phyloP scores from a whole-genome alignment of 2,888 invertebrate genomes.

The Acanthoscelides obtectus region DNA sequence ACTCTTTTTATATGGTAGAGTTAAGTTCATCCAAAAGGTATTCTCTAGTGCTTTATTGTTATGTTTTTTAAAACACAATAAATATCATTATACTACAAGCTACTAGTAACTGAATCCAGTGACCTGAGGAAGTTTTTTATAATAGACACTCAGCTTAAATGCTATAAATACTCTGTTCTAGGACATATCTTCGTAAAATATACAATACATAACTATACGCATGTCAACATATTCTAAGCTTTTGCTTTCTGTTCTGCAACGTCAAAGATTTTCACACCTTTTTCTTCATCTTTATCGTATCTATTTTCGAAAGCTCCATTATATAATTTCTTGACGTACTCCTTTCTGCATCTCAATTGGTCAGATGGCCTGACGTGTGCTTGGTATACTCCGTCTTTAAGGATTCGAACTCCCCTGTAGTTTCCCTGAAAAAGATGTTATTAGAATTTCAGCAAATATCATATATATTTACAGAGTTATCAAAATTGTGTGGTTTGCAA shows the following conservation, averaged over 20 bases:
- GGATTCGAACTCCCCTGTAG: conserved; percentile 78
- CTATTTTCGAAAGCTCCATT: conserved; percentile 39
- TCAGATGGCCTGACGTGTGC: conserved; percentile 84
- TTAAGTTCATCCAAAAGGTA: no score
- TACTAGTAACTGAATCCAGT: no score
- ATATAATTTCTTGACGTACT: conserved; percentile 60
- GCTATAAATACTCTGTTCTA: neutral
- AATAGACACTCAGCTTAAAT: no score
- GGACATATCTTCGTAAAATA: neutral
- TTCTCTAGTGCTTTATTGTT: no score
- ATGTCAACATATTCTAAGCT: neutral
- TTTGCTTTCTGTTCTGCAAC: neutral
- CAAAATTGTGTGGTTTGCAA: no score
- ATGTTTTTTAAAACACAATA: no score
- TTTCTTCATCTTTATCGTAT: neutral
- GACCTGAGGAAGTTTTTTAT: no score
- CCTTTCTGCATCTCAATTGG: conserved; percentile 65
- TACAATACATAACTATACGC: neutral
- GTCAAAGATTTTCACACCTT: neutral
- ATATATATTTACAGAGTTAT: no score
- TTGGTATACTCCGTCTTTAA: conserved; percentile 87
- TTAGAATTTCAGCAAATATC: neutral
- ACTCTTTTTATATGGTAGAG: no score
- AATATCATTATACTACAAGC: no score
- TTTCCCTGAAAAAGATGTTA: conserved; percentile 60